phyloP scores from a whole-genome alignment of 2,888 invertebrate species.

The Drosophila peninsularis region DNA sequence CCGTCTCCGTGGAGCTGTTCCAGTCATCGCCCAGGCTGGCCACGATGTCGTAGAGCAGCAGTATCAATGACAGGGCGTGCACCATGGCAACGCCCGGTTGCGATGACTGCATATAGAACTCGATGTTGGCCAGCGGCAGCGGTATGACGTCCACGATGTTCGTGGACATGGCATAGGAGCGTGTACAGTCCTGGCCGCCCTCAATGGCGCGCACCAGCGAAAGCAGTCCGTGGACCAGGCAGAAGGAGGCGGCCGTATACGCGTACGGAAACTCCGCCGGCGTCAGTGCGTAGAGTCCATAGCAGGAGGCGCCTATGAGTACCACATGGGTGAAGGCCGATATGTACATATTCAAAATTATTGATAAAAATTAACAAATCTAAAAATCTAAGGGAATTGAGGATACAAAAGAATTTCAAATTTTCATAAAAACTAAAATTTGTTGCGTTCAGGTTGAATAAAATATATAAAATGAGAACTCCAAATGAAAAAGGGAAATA shows the following conservation, averaged over 20 bases:
- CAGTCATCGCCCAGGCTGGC: constrained; percentile 54
- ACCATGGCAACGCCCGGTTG: constrained; percentile 58
- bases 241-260: constrained; percentile 63
- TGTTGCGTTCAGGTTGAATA: neutral
- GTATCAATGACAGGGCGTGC: constrained; percentile 66
- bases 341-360: neutral
- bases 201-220: constrained; percentile 40
- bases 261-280: constrained; percentile 61
- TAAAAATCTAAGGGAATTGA: neutral
- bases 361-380: neutral
- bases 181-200: constrained; percentile 15
- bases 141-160: constrained; percentile 65
- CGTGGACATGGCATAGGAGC: constrained; percentile 42
- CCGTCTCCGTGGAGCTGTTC: constrained; percentile 51
- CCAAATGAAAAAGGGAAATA: rapidly evolving
- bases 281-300: constrained; percentile 49
- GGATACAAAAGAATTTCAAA: neutral
- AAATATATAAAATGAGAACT: neutral
- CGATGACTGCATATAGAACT: constrained; percentile 61
- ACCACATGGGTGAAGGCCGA: constrained; percentile 23
- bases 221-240: constrained; percentile 66
- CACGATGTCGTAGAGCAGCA: constrained; percentile 67
- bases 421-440: neutral
- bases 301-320: constrained; percentile 54
- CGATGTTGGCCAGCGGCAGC: constrained; percentile 72